Conservation (phyloP, 2,888 invertebrate genomes). For the Epinotia demarniana region DNA sequence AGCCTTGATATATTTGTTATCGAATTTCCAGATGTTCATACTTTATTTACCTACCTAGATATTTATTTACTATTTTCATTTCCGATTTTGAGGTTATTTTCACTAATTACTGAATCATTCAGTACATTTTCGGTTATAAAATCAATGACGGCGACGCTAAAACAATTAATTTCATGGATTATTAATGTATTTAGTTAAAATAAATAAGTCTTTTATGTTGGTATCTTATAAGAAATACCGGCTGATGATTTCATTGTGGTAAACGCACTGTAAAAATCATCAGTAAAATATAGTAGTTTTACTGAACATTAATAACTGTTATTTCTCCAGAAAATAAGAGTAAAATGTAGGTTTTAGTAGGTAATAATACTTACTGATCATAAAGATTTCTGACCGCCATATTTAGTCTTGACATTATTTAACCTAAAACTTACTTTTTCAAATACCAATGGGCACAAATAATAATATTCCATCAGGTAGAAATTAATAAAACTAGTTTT, state of each 20-base stretch:
- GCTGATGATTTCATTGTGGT: neutral
- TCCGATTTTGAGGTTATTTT: conserved; percentile 24
- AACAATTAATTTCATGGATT: neutral
- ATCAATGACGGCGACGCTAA: neutral
- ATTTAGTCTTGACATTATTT: neutral
- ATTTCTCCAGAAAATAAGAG: neutral
- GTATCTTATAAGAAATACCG: conserved; percentile 28
- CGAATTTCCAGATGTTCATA: neutral
- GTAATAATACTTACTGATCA: neutral
- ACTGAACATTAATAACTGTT: neutral
- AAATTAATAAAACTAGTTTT: neutral
- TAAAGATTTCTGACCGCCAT: conserved; percentile 4
- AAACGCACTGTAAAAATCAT: no score
- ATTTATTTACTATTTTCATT: neutral
- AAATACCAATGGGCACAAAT: neutral
- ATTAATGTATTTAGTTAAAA: neutral
- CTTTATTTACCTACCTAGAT: no score
- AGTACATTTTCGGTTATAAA: neutral
- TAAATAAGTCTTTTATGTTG: neutral
- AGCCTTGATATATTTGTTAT: neutral
- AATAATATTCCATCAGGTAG: neutral
- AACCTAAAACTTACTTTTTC: neutral
- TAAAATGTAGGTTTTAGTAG: neutral
- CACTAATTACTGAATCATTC: neutral
- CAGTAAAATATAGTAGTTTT: neutral